phyloP scores from a whole-genome alignment of 2,113 vertebrate genomes.

The Crotophaga sulcirostris region DNA sequence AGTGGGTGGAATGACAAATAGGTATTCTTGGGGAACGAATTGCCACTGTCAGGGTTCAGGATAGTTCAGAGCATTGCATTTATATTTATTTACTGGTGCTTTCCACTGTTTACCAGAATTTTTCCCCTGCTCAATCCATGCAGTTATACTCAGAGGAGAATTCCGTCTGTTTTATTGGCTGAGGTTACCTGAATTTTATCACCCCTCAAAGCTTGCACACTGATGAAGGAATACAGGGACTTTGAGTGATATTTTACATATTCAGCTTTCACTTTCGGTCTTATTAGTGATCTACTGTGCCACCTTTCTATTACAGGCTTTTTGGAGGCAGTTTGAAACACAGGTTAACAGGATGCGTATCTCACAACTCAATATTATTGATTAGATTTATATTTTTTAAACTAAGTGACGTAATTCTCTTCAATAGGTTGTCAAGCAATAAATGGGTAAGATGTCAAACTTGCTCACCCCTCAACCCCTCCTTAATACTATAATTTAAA shows the following conservation, averaged over 20 bases:
- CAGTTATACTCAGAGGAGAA: background rate
- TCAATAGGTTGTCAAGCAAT: background rate
- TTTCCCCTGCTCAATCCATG: background rate
- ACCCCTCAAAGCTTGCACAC: background rate
- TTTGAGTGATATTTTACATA: background rate
- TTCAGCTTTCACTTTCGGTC: background rate
- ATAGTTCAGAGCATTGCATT: constrained; percentile 41
- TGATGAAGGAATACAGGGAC: background rate
- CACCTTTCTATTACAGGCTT: background rate
- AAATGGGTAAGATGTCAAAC: background rate
- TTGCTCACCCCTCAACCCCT: background rate
- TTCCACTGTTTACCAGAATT: constrained; percentile 18
- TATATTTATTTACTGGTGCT: constrained; percentile 16
- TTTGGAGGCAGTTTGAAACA: background rate
- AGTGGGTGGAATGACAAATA: constrained; percentile 68
- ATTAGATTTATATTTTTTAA: background rate
- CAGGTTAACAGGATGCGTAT: background rate
- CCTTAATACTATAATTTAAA: background rate
- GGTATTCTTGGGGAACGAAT: constrained; percentile 31
- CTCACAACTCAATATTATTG: background rate
- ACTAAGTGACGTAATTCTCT: background rate
- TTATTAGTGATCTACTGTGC: background rate
- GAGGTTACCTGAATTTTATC: background rate
- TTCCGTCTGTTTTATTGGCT: background rate
- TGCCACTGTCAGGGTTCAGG: constrained; percentile 36